These are phyloP conservation scores for Stenurella melanura DNA, from an alignment of 2,888 invertebrate species.

Conservation along the genomic window DNA sequence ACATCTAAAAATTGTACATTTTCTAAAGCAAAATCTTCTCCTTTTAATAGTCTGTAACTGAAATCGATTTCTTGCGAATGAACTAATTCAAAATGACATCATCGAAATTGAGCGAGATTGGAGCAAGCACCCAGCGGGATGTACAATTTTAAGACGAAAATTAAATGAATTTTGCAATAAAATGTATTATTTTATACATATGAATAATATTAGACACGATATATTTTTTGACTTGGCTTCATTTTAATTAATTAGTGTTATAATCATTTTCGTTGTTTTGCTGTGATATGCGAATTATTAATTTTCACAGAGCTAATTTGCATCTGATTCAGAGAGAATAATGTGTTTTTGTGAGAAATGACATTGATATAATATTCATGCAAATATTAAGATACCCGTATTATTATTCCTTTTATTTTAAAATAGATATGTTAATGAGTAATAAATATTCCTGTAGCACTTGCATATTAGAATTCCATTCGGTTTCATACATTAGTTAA, in stretches of 20 bases:
- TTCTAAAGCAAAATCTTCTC: too few species aligned
- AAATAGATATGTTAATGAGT: slow-evolving; percentile 53
- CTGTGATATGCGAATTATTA: not conserved
- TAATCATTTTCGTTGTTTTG: not conserved
- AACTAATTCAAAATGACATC: too few species aligned
- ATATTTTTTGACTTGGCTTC: not conserved
- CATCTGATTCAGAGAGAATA: slow-evolving; percentile 32
- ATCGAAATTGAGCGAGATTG: too few species aligned
- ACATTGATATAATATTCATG: slow-evolving; percentile 53
- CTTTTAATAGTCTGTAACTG: too few species aligned
- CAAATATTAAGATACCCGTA: slow-evolving; percentile 50
- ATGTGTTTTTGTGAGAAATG: slow-evolving; percentile 43
- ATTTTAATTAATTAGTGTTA: not conserved
- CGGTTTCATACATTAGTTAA: slow-evolving; percentile 44
- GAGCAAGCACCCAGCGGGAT: too few species aligned
- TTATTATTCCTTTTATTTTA: slow-evolving; percentile 53
- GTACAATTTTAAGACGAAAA: too few species aligned
- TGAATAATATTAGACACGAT: not conserved
- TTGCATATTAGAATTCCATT: slow-evolving; percentile 50
- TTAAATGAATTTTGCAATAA: too few species aligned
- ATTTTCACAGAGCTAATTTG: slow-evolving; percentile 10
- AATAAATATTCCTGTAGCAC: slow-evolving; percentile 54
- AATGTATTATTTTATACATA: not conserved
- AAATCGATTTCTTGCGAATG: too few species aligned
- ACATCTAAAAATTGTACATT: too few species aligned